Evolutionary conservation across 2,888 invertebrate species (phyloP).

Genomic region (Cataglyphis altisquamis): DNA sequence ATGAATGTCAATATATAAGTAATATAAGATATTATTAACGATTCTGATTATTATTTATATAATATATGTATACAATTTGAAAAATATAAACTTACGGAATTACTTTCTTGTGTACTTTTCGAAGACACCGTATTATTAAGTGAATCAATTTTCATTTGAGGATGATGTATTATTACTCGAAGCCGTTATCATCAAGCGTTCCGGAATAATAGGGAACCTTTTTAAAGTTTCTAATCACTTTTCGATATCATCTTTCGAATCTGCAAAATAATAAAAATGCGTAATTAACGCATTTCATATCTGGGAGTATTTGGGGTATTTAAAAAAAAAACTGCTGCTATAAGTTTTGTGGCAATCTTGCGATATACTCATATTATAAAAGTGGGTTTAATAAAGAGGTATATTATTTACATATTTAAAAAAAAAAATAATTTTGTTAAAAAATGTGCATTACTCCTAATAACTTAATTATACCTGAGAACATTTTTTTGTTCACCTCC

Average conservation of each 20-base stretch:
- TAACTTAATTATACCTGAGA: slow-evolving; percentile 8
- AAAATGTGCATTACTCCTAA: slow-evolving; percentile 2
- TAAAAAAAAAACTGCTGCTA: not conserved
- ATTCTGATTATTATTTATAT: slow-evolving; percentile 18
- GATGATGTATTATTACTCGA: not conserved
- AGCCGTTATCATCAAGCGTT: not conserved
- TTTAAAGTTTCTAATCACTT: not conserved
- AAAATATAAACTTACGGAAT: slow-evolving; percentile 21
- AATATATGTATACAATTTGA: slow-evolving; percentile 22
- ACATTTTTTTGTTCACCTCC: slow-evolving; percentile 3
- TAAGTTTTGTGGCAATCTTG: too few relatives aligned
- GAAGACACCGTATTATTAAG: not conserved
- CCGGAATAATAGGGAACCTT: not conserved
- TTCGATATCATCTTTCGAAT: not conserved
- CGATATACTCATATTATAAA: too few relatives aligned
- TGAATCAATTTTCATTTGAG: not conserved
- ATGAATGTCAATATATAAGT: not conserved
- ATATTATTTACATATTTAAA: slow-evolving; percentile 4
- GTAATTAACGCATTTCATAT: not conserved
- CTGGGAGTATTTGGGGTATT: not conserved
- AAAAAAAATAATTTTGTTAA: not conserved
- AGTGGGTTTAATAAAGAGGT: not conserved
- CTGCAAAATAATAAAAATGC: slow-evolving; percentile 13
- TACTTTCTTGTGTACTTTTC: slow-evolving; percentile 4
- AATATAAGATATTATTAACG: not conserved